Percentiles rank a stretch among this genome's conserved stretches.
Conservation (phyloP, 2,113 vertebrate species). For the Heterocephalus glaber region DNA sequence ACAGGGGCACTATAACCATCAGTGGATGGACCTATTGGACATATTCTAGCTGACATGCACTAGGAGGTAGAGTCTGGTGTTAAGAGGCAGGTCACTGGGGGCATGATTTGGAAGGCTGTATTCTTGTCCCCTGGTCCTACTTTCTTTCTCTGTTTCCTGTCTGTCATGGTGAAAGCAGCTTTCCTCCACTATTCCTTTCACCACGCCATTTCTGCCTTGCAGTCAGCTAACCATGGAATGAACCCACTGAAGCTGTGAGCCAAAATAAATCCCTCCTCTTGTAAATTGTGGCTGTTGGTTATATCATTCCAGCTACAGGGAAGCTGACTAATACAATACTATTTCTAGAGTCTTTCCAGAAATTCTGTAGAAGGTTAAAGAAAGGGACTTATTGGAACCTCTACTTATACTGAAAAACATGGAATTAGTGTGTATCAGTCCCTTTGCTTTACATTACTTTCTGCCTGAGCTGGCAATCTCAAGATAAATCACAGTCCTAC, state of each 20-base stretch:
- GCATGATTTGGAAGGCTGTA: neutral
- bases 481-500: neutral
- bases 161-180: neutral
- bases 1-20: neutral
- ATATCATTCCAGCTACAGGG: neutral
- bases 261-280: neutral
- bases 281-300: neutral
- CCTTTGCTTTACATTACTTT: neutral
- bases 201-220: neutral
- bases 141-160: neutral
- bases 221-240: neutral
- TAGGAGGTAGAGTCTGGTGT: too few species aligned
- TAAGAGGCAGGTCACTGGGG: neutral
- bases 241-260: neutral
- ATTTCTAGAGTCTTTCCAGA: neutral
- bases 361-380: neutral
- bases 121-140: neutral
- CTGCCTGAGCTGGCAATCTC: neutral
- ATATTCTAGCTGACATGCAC: too few species aligned
- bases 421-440: neutral
- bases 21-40: neutral
- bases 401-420: neutral
- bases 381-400: neutral
- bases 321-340: neutral
- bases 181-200: neutral